Evolutionary conservation across 2,888 invertebrate species (phyloP), one percentile per base, ranked within the genome.

Genomic region (Eupithecia inturbata): DNA sequence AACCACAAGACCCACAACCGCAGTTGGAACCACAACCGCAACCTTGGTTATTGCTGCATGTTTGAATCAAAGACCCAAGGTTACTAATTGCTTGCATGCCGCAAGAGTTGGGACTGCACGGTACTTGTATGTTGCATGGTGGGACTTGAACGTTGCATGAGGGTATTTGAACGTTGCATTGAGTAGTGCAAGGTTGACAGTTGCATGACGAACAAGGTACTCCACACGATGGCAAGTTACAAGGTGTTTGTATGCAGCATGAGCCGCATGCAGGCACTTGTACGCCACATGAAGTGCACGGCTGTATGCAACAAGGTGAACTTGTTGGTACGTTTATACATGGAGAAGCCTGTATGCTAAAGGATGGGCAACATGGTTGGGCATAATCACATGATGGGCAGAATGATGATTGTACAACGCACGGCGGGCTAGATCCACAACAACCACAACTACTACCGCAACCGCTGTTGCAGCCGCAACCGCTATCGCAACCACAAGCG

Each of bases 51-150:
- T 74, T 70, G 60, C 6, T 36, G 39, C 66, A 66, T 22, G 66
- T 22, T 66, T 66, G 70, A 12, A 75, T 70, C 26, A 72, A 67
- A 64, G 66, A 39, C 14, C 39, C 66, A 22, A 66, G n/a, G 36
- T 39, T 66, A 22, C 22, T 66, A 4, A 66, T 71, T 1, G 72
- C 39, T 67, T 75, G 69, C 22, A 69, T 19, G 6, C 69, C 71
- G n/a, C 66, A 72, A 19, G 68, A 41, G 6, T 66, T 66, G 12
- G 36, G 7, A 39, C 12, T 16, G 66, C 39, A 66, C 26, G 71
- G 74, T 22, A 49, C 39, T 70, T 72, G 74, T 26, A 67, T 22
- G 0, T 36, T 66, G 66, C 70, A 71, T 22, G 49, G 28, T 9
- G 70, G 53, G 1, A 66, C 12, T 66, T 71, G 70, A 19, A 66